Evolutionary conservation across 1,140 invertebrate species (phyloP), one percentile per base, ranked within the genome.

Genomic region (Neodiprion pinetum): DNA sequence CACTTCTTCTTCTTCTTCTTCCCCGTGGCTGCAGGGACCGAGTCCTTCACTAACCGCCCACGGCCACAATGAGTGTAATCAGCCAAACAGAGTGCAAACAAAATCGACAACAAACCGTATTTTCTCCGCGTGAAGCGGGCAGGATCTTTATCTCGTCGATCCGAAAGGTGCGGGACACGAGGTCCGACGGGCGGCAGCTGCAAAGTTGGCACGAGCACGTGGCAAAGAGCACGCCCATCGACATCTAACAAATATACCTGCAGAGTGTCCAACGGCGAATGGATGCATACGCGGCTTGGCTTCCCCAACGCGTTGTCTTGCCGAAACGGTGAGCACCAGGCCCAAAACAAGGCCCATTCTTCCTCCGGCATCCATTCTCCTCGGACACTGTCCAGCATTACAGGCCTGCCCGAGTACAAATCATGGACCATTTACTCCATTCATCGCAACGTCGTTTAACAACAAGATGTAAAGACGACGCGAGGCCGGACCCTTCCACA

Each of bases 361-460:
- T 83, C 74, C 61, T 72, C 72, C 76, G 75, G 48, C 48, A n/a
- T 48, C 40, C 61, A n/a, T 48, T 66, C 61, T 48, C 48, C 48
- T 11, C n/a, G 53, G 53, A 61, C 53, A 17, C 11, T 67, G 79
- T 79, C 77, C 80, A 77, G 79, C 82, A 80, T 80, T 82, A 82
- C 82, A 78, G 81, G 11, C n/a, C 78, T 76, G 84, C 79, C 84
- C 79, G 84, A 82, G 84, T 87, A 88, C 86, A 88, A 88, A 87
- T 88, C 84, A 88, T 85, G 83, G 85, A 74, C 85, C 85, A 88
- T 88, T 88, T 88, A 82, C 82, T 83, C 85, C 81, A 88, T 87
- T 87, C 77, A 86, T 65, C 65, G 69, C 70, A 82, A 79, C 82
- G 82, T 85, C 84, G 83, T 85, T 86, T 85, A 85, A 84, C 83